Conservation (phyloP, 2,888 invertebrate genomes). For the Ariolimax columbianus region DNA sequence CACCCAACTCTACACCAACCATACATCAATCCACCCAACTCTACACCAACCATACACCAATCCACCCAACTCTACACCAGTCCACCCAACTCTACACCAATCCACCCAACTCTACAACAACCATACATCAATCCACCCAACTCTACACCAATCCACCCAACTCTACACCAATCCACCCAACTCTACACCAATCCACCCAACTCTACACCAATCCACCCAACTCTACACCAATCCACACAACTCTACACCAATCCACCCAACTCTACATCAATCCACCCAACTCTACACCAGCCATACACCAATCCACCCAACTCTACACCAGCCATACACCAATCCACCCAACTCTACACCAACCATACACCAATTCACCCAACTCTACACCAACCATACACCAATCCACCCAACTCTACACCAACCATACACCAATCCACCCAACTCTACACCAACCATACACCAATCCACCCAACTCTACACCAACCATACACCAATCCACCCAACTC, state of each 20-base stretch:
- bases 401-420: no score
- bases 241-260: not conserved
- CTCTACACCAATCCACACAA: not conserved
- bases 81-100: no score
- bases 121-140: not conserved
- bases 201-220: not conserved
- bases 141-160: not conserved
- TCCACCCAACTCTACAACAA: not conserved
- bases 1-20: no score
- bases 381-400: not conserved
- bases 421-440: no score
- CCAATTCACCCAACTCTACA: not conserved
- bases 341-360: no score
- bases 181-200: not conserved
- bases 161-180: no score
- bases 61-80: no score
- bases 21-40: not conserved
- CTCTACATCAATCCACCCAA: not conserved
- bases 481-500: not conserved
- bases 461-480: no score
- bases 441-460: no score
- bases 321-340: no score
- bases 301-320: not conserved
- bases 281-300: not conserved
- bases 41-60: not conserved